Evolutionary conservation across 2,113 vertebrate species (phyloP).

Genomic region (Ptilorrhoa leucosticta): DNA sequence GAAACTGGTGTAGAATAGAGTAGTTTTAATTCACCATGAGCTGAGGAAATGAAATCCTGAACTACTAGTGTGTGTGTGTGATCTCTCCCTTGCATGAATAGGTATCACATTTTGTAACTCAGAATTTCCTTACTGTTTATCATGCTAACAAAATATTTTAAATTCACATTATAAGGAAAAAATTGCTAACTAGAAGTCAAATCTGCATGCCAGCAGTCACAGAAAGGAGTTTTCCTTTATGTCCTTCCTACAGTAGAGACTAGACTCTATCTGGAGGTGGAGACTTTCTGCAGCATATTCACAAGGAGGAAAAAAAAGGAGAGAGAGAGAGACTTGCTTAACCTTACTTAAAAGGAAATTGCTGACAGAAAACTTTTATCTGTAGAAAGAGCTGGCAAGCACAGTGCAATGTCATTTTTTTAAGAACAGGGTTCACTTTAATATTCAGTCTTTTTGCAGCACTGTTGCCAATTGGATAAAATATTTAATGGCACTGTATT

Average conservation of each 20-base stretch:
- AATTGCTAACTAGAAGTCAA: background rate
- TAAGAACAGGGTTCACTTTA: background rate
- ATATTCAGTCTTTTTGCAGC: background rate
- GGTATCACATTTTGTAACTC: background rate
- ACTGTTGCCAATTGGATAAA: background rate
- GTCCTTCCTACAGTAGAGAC: background rate
- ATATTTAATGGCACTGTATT: conserved; percentile 35
- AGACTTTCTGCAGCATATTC: background rate
- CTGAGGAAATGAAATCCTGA: background rate
- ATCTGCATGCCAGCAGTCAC: background rate
- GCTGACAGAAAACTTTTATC: background rate
- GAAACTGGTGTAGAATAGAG: background rate
- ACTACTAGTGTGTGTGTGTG: rapidly evolving
- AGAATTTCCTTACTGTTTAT: background rate
- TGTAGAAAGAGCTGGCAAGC: background rate
- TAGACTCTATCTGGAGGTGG: background rate
- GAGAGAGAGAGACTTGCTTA: background rate
- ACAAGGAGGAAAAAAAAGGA: background rate
- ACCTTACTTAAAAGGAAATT: background rate
- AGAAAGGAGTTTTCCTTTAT: background rate
- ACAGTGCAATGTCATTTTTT: background rate
- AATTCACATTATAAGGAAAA: background rate
- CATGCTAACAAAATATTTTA: background rate
- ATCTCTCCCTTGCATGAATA: background rate
- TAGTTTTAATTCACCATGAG: background rate